Conservation (phyloP, 2,888 invertebrate genomes). For the Phengaris alcon region DNA sequence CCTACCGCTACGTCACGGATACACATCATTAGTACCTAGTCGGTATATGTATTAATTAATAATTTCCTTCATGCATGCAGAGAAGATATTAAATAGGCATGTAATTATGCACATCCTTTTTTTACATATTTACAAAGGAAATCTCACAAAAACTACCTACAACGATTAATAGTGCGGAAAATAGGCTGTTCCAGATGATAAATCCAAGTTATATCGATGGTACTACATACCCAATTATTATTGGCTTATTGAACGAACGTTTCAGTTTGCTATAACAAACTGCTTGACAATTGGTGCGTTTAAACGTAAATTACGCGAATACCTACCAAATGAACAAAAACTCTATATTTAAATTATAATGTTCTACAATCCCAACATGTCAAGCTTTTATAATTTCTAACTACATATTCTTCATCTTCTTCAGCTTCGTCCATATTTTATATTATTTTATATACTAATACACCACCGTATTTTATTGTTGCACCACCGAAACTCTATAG, state of each 20-base stretch:
- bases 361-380: too few relatives aligned
- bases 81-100: neutral
- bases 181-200: constrained; percentile 17
- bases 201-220: neutral
- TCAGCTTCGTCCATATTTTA: too few relatives aligned
- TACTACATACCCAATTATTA: neutral
- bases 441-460: too few relatives aligned
- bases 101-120: constrained; percentile 7
- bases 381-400: too few relatives aligned
- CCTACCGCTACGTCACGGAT: constrained; percentile 1
- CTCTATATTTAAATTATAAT: too few relatives aligned
- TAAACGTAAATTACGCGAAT: too few relatives aligned
- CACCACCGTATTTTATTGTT: too few relatives aligned
- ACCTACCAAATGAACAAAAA: too few relatives aligned
- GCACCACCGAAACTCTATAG: too few relatives aligned
- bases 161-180: constrained; percentile 14
- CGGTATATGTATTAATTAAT: neutral
- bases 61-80: constrained; percentile 4
- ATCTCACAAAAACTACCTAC: constrained; percentile 9
- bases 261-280: too few relatives aligned
- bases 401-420: too few relatives aligned
- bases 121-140: constrained; percentile 19
- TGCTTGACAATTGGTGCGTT: too few relatives aligned
- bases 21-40: neutral
- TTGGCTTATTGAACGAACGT: neutral